Evolutionary conservation across 2,797 vertebrate genomes (phyloP).

Genomic region (Anomalospiza imberbis): DNA sequence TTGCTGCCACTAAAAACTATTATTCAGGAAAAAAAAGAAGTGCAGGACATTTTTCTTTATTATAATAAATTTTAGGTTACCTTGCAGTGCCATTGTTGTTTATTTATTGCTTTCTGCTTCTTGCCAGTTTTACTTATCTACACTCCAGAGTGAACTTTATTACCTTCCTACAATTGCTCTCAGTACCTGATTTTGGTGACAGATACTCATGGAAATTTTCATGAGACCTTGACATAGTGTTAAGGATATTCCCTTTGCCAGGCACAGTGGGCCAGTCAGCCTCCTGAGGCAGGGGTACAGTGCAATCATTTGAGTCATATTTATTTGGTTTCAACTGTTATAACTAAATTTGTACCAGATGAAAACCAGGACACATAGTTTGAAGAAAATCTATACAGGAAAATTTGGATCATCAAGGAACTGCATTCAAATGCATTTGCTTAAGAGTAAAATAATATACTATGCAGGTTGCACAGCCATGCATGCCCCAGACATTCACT

Average conservation of each 20-base stretch:
- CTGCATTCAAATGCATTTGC: not conserved
- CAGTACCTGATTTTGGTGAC: not conserved
- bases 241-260: not conserved
- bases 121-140: constrained; percentile 6
- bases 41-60: not conserved
- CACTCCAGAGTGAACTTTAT: not conserved
- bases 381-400: not conserved
- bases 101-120: constrained; percentile 2
- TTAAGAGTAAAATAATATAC: not conserved
- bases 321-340: not conserved
- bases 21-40: not conserved
- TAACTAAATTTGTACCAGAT: not conserved
- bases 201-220: constrained; percentile 6
- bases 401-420: not conserved
- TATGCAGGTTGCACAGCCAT: not conserved
- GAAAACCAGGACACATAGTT: not conserved
- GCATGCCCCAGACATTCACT: not conserved
- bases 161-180: not conserved
- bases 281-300: not conserved
- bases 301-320: not conserved
- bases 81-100: not conserved
- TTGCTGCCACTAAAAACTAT: constrained; percentile 21
- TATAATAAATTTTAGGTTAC: constrained; percentile 42
- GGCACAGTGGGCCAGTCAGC: not conserved
- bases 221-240: not conserved